These are phyloP conservation scores for Pomacea maculata DNA, from an alignment of 1,140 invertebrate genomes.

Conservation along the genomic window DNA sequence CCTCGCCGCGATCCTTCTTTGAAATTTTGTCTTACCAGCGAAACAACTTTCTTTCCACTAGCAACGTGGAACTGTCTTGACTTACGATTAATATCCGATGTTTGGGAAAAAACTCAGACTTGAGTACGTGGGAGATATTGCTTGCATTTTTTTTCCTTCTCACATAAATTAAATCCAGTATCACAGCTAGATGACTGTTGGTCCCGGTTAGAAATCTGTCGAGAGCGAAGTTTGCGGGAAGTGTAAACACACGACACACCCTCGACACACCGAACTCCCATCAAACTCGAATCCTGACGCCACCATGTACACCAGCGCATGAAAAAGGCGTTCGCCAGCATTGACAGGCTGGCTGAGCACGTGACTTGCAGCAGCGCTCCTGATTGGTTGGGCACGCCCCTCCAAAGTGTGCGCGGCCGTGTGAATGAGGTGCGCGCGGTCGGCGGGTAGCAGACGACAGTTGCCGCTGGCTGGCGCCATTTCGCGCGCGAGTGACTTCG, in stretches of 20 bases:
- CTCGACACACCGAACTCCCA: conserved; percentile 4
- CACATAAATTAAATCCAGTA: too few species aligned
- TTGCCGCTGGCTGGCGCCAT: conserved; percentile 6
- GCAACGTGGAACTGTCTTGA: too few species aligned
- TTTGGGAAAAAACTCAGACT: too few species aligned
- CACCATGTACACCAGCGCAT: conserved; percentile 20
- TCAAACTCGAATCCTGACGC: conserved; percentile 24
- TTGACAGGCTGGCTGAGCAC: conserved; percentile 13
- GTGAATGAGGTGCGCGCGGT: conserved; percentile 22
- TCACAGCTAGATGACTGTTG: too few species aligned
- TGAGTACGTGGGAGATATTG: too few species aligned
- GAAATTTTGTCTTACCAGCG: too few species aligned
- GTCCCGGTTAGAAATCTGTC: too few species aligned
- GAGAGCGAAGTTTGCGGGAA: not conserved
- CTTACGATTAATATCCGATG: too few species aligned
- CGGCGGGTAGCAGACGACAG: conserved; percentile 18
- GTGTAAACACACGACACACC: conserved; percentile 14
- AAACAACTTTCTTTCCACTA: too few species aligned
- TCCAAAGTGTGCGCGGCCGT: not conserved
- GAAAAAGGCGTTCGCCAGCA: conserved; percentile 16
- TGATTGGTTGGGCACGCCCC: conserved; percentile 8
- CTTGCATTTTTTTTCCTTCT: too few species aligned
- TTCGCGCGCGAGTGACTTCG: conserved; percentile 18
- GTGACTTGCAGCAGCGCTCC: not conserved
- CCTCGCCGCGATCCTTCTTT: too few species aligned